These are phyloP conservation scores for Muraenolepis orangiensis DNA, from an alignment of 2,797 vertebrate genomes.

Conservation along the genomic window DNA sequence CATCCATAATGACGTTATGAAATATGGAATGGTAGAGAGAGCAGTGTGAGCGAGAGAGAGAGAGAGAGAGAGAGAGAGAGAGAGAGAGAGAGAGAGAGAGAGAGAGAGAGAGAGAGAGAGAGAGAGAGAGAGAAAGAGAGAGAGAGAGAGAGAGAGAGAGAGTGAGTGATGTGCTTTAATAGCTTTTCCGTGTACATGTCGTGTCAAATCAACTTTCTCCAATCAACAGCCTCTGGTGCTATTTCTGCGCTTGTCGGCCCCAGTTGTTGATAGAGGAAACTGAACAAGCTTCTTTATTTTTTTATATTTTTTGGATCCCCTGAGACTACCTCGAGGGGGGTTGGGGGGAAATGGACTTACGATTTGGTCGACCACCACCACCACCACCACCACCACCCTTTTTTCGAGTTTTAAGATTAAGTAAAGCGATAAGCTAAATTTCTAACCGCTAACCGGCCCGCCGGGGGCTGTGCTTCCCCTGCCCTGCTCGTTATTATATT, in stretches of 20 bases:
- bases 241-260: slow-evolving; percentile 59
- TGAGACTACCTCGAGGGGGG: no score
- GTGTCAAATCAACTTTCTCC: slow-evolving; percentile 67
- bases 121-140: no score
- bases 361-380: not conserved
- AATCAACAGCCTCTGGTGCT: slow-evolving; percentile 41
- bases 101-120: no score
- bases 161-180: slow-evolving; percentile 61
- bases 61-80: no score
- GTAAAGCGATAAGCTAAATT: not conserved
- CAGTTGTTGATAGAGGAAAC: slow-evolving; percentile 44
- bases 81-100: no score
- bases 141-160: slow-evolving; percentile 35
- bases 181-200: slow-evolving; percentile 70
- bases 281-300: slow-evolving; percentile 25
- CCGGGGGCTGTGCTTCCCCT: not conserved
- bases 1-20: not conserved
- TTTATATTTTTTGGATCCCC: no score
- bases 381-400: no score
- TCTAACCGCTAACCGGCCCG: not conserved
- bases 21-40: not conserved
- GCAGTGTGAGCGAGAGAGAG: no score
- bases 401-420: not conserved
- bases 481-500: not conserved
- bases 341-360: slow-evolving; percentile 31